Percentiles rank a stretch among this genome's conserved stretches.
Evolutionary conservation across 2,888 invertebrate genomes (phyloP).

Genomic region (Pediacus dermestoides): DNA sequence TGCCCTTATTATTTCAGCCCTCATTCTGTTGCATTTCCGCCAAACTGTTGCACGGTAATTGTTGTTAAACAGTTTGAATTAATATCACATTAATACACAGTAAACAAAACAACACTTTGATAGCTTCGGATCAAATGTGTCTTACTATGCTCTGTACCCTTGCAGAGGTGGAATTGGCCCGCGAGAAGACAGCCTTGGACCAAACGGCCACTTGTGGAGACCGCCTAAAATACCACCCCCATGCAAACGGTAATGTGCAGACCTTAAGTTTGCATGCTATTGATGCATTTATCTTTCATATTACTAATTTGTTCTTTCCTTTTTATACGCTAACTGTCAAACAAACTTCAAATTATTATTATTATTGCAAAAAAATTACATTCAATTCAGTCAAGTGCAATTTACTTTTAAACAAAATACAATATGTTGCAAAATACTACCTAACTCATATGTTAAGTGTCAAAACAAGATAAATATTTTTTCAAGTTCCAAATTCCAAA

Average conservation of each 20-base stretch:
- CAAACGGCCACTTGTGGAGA: slow-evolving; percentile 26
- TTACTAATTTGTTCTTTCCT: too few relatives aligned
- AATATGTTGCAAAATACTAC: too few relatives aligned
- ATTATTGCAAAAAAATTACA: too few relatives aligned
- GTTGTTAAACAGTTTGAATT: too few relatives aligned
- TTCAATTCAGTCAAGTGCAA: too few relatives aligned
- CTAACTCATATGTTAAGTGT: too few relatives aligned
- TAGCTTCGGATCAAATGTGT: neutral
- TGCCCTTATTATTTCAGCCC: slow-evolving; percentile 45
- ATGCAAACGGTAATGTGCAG: slow-evolving; percentile 31
- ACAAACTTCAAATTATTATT: too few relatives aligned
- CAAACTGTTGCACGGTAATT: slow-evolving; percentile 25
- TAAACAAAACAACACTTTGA: slow-evolving; percentile 4
- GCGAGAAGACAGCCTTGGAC: slow-evolving; percentile 25
- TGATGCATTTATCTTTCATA: too few relatives aligned
- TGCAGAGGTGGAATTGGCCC: slow-evolving; percentile 30
- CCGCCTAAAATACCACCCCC: slow-evolving; percentile 26
- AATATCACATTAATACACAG: neutral
- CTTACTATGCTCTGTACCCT: slow-evolving; percentile 21
- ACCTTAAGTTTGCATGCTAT: slow-evolving; percentile 29
- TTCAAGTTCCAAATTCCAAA: too few relatives aligned
- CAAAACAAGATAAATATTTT: too few relatives aligned
- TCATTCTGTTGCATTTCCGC: slow-evolving; percentile 23
- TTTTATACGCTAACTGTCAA: too few relatives aligned
- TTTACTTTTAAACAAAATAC: too few relatives aligned